A percentile compares a stretch with the other conserved stretches of the same genome.
Conservation (phyloP, 2,113 vertebrate genomes). For the Stigmatopora argus region DNA sequence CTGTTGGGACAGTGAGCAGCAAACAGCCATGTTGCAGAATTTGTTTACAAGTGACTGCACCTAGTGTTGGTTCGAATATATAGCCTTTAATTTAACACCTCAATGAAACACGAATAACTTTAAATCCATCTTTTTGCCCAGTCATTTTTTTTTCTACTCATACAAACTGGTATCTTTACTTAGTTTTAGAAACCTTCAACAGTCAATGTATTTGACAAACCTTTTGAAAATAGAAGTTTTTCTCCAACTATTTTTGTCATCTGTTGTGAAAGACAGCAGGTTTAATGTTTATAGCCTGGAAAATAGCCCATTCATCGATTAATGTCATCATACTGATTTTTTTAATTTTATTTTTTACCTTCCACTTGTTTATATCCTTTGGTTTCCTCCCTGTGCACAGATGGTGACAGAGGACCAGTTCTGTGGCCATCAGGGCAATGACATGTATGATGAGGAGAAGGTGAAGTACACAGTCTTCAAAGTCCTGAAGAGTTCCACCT, state of each 20-base stretch:
- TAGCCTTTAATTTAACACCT: too few relatives aligned
- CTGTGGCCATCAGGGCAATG: constrained; percentile 97
- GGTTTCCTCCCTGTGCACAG: constrained; percentile 52
- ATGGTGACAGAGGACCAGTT: constrained; percentile 99
- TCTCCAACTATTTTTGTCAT: neutral
- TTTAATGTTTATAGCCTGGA: neutral
- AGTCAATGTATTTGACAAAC: neutral
- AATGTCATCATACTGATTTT: neutral
- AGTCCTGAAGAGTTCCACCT: constrained; percentile 93
- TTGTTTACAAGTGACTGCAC: too few relatives aligned
- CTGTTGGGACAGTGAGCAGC: too few relatives aligned
- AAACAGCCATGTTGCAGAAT: too few relatives aligned
- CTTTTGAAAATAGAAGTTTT: neutral
- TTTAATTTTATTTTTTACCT: neutral
- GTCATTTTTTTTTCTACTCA: too few relatives aligned
- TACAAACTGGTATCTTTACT: too few relatives aligned
- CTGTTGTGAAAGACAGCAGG: neutral
- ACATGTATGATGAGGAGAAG: constrained; percentile 99
- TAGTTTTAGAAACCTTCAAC: too few relatives aligned
- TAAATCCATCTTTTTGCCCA: too few relatives aligned
- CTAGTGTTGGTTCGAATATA: too few relatives aligned
- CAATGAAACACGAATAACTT: too few relatives aligned
- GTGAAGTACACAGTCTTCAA: constrained; percentile 99
- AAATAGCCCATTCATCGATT: neutral
- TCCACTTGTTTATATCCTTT: constrained; percentile 2